These are phyloP conservation scores for Ectemnius cavifrons DNA, from an alignment of 2,888 invertebrate species.

Conservation along the genomic window DNA sequence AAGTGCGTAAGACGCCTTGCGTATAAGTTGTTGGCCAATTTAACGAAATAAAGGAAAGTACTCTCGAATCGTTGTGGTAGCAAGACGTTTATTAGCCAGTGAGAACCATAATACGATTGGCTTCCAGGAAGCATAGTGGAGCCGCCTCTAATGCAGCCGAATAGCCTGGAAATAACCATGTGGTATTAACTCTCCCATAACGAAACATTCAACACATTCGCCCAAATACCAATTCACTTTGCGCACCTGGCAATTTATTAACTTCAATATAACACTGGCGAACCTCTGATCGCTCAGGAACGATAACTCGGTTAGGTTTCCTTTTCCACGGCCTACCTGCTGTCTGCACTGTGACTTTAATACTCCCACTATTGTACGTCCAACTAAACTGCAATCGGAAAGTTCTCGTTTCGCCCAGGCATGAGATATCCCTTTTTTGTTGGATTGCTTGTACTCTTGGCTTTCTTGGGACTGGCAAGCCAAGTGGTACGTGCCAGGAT, in stretches of 20 bases:
- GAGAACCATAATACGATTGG: background rate
- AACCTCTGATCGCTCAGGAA: background rate
- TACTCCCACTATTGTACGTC: background rate
- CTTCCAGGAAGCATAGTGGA: background rate
- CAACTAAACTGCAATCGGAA: background rate
- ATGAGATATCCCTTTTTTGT: too few relatives aligned
- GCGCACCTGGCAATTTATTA: background rate
- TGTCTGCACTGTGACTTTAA: too few relatives aligned
- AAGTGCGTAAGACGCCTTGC: too few relatives aligned
- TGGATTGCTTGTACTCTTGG: background rate
- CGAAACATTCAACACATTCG: background rate
- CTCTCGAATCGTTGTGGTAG: too few relatives aligned
- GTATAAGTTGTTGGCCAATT: too few relatives aligned
- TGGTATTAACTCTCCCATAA: background rate
- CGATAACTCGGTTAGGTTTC: slow-evolving; percentile 1
- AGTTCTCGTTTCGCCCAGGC: background rate
- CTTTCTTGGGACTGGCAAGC: too few relatives aligned
- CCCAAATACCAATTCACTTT: background rate
- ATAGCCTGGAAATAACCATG: background rate
- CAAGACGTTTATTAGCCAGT: too few relatives aligned
- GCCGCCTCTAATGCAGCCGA: background rate
- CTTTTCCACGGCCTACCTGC: background rate
- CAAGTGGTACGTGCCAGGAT: slow-evolving; percentile 16
- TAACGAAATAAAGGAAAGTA: too few relatives aligned
- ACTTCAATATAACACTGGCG: background rate